Base-by-base conservation (phyloP, 2,113 vertebrate genomes). In the Calyptomena viridis region DNA sequence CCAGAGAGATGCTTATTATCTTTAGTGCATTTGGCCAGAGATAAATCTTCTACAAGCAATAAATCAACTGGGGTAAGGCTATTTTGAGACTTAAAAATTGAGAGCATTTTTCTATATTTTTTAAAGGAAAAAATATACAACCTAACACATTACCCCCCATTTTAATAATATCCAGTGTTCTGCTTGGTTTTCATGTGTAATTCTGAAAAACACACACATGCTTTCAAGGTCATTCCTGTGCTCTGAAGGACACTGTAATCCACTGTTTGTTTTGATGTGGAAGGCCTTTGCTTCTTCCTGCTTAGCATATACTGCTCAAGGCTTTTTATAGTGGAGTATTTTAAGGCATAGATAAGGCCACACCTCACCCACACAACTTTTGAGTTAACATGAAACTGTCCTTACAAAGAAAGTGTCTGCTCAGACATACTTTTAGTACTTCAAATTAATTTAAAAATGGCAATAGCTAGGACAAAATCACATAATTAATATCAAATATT, bases 1-100 rank as follows among this genome's bases (percentile, higher is more conserved):
- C 97, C 98, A 0, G 99, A 99, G 94, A 98, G 99, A 75, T 99
- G 99, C 86, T 97, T 99, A 92, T 96, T 99, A 84, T 99, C 99
- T 1, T 97, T 99, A 93, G 99, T 99, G 28, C 99, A 99, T 94
- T 95, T 99, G 96, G 98, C 99, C 53, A 97, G 98, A 67, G 99
- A 99, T 83, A 98, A 98, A 82, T 95, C 98, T 42, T 97, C 96
- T 72, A 84, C 98, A 90, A 98, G 93, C 98, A 99, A 97, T 96
- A 99, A 98, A 98, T 98, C 98, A 55, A 98, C 98, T 0, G 99
- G 99, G 98, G 99, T 99, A 97, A 98, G 98, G 55, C 66, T 81
- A 66, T 39, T 47, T 53, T 53, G 28, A 60, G 6, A 35, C 50
- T 80, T 87, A 9, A 84, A 89, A 90, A 66, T 11, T 6, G 8